Evolutionary conservation across 2,113 vertebrate species (phyloP).

Genomic region (Sander lucioperca): DNA sequence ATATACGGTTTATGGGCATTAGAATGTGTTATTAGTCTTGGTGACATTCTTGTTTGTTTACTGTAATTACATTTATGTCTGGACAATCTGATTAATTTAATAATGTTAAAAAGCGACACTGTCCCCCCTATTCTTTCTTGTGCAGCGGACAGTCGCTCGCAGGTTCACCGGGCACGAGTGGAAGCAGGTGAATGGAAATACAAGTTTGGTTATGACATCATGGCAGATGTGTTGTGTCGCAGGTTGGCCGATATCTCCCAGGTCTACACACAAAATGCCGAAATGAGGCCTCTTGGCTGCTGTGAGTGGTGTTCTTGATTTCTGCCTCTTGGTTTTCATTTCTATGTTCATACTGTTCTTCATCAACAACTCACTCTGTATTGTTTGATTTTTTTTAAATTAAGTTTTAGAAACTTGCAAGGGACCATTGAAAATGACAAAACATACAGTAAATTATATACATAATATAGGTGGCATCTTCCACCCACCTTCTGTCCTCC

Average conservation of each 20-base stretch:
- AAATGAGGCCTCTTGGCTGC: conserved; percentile 88
- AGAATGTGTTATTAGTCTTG: too few species aligned
- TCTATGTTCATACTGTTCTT: not conserved
- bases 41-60: not conserved
- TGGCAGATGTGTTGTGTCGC: conserved; percentile 82
- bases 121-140: not conserved
- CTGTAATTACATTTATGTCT: not conserved
- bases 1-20: not conserved
- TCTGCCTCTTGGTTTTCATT: not conserved
- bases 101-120: too few species aligned
- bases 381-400: not conserved
- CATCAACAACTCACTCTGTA: not conserved
- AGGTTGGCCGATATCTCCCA: conserved; percentile 86
- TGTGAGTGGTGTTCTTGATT: conserved; percentile 79
- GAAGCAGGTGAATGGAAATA: conserved; percentile 87
- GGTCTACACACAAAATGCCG: conserved; percentile 88
- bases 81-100: not conserved
- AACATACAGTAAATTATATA: not conserved
- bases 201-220: conserved; percentile 87
- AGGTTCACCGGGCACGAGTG: conserved; percentile 85
- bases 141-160: conserved; percentile 85
- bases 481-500: not conserved
- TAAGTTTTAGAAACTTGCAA: too few species aligned
- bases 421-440: not conserved
- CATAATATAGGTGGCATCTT: not conserved